Evolutionary conservation across 2,797 vertebrate genomes (phyloP), one percentile per base, ranked within the genome.

Genomic region (Enoplosus armatus): DNA sequence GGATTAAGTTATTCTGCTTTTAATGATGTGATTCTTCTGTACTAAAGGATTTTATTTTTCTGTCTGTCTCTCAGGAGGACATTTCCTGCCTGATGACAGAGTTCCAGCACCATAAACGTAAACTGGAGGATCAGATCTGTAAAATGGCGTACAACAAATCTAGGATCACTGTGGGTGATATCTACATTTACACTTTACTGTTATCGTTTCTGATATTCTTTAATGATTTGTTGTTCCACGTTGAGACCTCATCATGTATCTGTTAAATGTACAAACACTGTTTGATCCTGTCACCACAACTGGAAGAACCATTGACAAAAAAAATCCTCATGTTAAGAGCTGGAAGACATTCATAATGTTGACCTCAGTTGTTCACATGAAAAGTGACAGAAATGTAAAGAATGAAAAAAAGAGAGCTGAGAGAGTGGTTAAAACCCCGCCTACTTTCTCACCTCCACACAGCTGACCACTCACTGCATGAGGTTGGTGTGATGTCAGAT

Each of bases 71-170:
- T 58, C 78, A 97, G 97, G 97, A 97, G 91, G 96, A 97, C 68
- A 94, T 97, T 31, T 95, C 96, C 1, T 90, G 88, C 62, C 86
- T 96, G 79, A 92, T 97, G 84, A 96, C 96, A 0, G 91, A 94
- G 20, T 79, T 97, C 73, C 95, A 97, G 77, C 93, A 91, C 71
- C 95, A 95, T 71, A 95, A 93, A 74, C 93, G 84, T 68, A 93
- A 91, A 71, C 83, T 96, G 78, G 95, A 96, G 1, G 95, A 96
- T 60, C 94, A 95, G 8, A 94, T 95, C 10, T 95, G 90, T 92
- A 97, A 95, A 85, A 93, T 97, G 88, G 91, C 92, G 29, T 95
- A 96, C 93, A 97, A 97, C 87, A 96, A 94, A 78, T 96, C 93
- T 26, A 94, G 95, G 63, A 94, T 96, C 4, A 90, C 92, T 0